Conservation (phyloP, 2,113 vertebrate species). For the Talpa occidentalis region DNA sequence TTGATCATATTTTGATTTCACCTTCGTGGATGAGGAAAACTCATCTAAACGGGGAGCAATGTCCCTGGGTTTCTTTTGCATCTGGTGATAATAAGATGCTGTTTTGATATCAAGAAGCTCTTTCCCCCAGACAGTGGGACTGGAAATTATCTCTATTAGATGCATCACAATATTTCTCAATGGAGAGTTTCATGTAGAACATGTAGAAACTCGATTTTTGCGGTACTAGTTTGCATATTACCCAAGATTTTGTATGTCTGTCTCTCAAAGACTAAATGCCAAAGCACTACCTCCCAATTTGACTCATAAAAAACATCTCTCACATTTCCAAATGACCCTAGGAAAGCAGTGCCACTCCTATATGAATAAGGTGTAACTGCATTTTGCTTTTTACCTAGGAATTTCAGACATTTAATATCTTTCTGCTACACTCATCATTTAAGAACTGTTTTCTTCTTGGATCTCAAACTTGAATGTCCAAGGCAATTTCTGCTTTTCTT, state of each 20-base stretch:
- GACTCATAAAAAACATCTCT: not conserved
- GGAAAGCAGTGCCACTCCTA: not conserved
- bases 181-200: not conserved
- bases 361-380: not conserved
- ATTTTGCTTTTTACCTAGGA: slow-evolving; percentile 1
- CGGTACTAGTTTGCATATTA: not conserved
- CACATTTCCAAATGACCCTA: not conserved
- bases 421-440: not conserved
- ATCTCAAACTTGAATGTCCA: not conserved
- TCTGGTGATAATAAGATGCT: not conserved
- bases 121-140: not conserved
- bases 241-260: not conserved
- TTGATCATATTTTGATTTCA: not conserved
- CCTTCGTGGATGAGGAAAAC: not conserved
- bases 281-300: not conserved
- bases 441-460: not conserved
- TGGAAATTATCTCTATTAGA: not conserved
- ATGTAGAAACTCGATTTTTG: not conserved
- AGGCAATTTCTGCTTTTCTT: not conserved
- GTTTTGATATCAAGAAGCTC: not conserved
- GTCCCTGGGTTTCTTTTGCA: not conserved
- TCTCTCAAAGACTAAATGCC: not conserved
- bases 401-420: not conserved
- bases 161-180: not conserved
- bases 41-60: not conserved